These are phyloP conservation scores for Zoanthus gigantus DNA, from an alignment of 92 coral and sea anemone genomes.

Conservation along the genomic window DNA sequence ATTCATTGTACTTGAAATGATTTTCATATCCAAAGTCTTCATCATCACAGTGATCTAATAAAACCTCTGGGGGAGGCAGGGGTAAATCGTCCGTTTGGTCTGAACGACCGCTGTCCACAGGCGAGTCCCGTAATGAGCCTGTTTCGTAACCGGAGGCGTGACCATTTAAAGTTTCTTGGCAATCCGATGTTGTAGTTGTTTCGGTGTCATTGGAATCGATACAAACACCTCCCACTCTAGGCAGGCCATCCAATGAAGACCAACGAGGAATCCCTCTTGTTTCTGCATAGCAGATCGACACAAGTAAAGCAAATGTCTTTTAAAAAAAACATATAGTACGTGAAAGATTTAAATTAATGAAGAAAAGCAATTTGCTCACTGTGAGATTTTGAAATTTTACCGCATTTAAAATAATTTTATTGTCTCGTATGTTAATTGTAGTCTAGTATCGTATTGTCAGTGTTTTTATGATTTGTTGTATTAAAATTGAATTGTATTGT, in stretches of 20 bases:
- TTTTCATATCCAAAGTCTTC: conserved; percentile 82
- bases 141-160: conserved; percentile 60
- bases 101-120: conserved; percentile 65
- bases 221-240: conserved; percentile 89
- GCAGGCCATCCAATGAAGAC: conserved; percentile 96
- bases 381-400: too few relatives aligned
- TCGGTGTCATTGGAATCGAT: conserved; percentile 64
- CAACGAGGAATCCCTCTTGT: conserved; percentile 81
- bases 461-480: too few relatives aligned
- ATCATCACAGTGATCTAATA: conserved; percentile 54
- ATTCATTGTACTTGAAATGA: conserved; percentile 61
- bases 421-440: too few relatives aligned
- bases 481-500: too few relatives aligned
- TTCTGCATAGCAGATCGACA: conserved; percentile 32
- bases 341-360: background rate
- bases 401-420: too few relatives aligned
- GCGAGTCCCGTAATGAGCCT: conserved; percentile 69
- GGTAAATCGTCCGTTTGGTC: conserved; percentile 51
- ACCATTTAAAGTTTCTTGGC: conserved; percentile 55
- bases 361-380: too few relatives aligned
- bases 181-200: conserved; percentile 63
- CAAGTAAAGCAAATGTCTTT: background rate
- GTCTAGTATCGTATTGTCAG: too few relatives aligned
- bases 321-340: background rate
- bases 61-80: conserved; percentile 39